Evolutionary conservation across 2,113 vertebrate species (phyloP), one percentile per base, ranked within the genome.

Genomic region (Lipotes vexillifer): DNA sequence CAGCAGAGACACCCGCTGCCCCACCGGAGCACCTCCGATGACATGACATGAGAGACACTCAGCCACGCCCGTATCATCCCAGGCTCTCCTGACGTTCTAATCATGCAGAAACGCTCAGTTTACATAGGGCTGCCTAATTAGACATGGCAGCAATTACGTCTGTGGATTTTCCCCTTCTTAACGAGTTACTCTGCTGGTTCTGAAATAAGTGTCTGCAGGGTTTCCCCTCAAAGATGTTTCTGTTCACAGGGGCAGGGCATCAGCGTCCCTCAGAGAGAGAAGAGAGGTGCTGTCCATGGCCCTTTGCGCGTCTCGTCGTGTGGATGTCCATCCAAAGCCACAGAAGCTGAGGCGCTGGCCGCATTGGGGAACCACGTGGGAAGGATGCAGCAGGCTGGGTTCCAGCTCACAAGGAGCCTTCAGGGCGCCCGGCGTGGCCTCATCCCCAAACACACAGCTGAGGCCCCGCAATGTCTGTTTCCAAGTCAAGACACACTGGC

Each of bases 71-170:
- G 94, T 97, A 97, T 98, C 98, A 95, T 97, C 97, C 97, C 96
- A 97, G 95, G 96, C 97, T 98, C 98, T 98, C 98, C 98, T 98
- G 98, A 98, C 98, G 98, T 98, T 98, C 98, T 95, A 98, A 98
- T 98, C 98, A 98, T 90, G 97, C 96, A 97, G 97, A 98, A 98
- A 98, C 20, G 92, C 98, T 98, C 96, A 85, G 97, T 98, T 98
- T 98, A 98, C 98, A 98, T 94, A 96, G 98, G 96, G 95, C 98
- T 98, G 96, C 98, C 98, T 98, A 98, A 99, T 99, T 98, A 99
- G 99, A 98, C 94, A 97, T 95, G 83, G 97, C 83, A 96, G 97
- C 97, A 98, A 96, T 98, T 98, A 97, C 63, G 96, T 94, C 92
- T 97, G 97, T 95, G 98, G 98, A 93, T 85, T 95, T 95, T 94